Conservation (phyloP, 2,113 vertebrate species). For the Jacana jacana region DNA sequence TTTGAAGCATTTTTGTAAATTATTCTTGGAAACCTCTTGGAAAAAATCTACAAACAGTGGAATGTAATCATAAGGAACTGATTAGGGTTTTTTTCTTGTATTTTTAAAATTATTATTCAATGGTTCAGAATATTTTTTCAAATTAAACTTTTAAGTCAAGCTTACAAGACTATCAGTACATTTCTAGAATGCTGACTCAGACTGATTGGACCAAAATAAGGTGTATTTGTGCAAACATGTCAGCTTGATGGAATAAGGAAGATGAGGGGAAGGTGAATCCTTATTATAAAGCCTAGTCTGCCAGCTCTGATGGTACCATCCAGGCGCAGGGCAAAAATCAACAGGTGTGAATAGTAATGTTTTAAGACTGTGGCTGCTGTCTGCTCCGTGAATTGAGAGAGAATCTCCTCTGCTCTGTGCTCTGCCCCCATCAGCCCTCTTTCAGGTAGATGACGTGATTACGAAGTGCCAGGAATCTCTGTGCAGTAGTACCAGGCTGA, state of each 20-base stretch:
- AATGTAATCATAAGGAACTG: background rate
- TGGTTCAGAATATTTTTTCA: background rate
- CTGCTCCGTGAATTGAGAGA: background rate
- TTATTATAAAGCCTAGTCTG: background rate
- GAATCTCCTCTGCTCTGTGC: background rate
- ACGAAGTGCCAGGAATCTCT: background rate
- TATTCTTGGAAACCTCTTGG: background rate
- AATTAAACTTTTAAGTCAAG: background rate
- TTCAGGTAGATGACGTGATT: background rate
- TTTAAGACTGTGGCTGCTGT: background rate
- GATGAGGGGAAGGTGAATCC: background rate
- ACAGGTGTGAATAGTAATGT: background rate
- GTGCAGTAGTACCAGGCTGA: background rate
- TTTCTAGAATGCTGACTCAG: background rate
- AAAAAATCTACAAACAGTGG: background rate
- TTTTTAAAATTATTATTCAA: background rate
- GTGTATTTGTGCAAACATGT: background rate
- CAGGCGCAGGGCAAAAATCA: background rate
- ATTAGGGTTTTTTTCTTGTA: background rate
- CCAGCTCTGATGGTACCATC: background rate
- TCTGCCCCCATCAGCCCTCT: background rate
- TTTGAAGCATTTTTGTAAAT: background rate
- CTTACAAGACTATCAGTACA: background rate
- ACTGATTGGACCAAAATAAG: background rate
- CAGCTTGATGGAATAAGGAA: background rate